phyloP scores from a whole-genome alignment of 1,140 invertebrate genomes.

The Lysiphlebus fabarum region DNA sequence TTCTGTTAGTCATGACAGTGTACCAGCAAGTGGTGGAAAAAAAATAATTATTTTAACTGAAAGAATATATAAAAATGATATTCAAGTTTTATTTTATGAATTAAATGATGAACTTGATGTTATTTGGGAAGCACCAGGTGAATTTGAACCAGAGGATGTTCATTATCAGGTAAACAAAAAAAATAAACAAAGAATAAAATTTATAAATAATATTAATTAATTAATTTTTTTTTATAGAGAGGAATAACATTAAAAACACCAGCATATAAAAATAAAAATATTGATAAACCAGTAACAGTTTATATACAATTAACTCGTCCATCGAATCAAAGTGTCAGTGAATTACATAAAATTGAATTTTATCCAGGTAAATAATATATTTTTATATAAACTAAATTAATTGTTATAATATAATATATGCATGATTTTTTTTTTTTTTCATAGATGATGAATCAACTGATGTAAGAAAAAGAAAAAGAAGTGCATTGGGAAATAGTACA shows the following conservation, averaged over 20 bases:
- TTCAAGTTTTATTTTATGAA: constrained; percentile 85
- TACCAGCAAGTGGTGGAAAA: constrained; percentile 75
- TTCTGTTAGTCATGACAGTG: constrained; percentile 78
- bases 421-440: no score
- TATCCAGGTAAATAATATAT: neutral
- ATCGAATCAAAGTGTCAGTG: constrained; percentile 75
- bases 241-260: constrained; percentile 79
- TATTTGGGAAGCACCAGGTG: constrained; percentile 82
- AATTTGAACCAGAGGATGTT: constrained; percentile 84
- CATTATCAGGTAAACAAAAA: constrained; percentile 71
- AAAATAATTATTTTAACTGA: constrained; percentile 92
- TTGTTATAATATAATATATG: neutral
- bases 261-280: constrained; percentile 63
- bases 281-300: constrained; percentile 67
- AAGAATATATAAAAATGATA: constrained; percentile 88
- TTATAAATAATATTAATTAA: neutral
- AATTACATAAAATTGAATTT: constrained; percentile 68
- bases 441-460: no score
- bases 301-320: constrained; percentile 75
- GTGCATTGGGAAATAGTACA: no score
- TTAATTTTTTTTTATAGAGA: constrained; percentile 37
- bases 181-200: neutral
- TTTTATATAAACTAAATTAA: neutral
- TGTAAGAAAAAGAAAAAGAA: no score
- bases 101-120: constrained; percentile 65